These are phyloP conservation scores for Drosophila guanche DNA, from an alignment of 1,140 invertebrate species.

Conservation along the genomic window DNA sequence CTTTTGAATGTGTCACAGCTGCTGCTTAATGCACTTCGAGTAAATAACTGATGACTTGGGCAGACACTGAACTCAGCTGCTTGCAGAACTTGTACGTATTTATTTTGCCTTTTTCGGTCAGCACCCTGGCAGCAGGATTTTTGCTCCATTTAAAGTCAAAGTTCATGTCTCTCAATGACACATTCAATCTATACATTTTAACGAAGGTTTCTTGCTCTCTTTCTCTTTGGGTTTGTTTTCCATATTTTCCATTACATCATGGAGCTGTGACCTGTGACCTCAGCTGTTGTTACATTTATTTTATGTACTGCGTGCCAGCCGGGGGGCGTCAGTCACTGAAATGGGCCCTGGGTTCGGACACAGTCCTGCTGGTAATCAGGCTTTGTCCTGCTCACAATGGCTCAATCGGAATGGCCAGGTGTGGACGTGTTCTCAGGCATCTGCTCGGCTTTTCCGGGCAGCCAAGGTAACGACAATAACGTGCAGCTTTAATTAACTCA, in stretches of 20 bases:
- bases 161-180: constrained; percentile 11
- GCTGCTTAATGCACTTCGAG: constrained; percentile 23
- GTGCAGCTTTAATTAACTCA: constrained; percentile 78
- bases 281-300: constrained; percentile 33
- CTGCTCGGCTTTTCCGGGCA: constrained; percentile 11
- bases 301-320: constrained; percentile 17
- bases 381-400: constrained; percentile 47
- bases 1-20: constrained; percentile 20
- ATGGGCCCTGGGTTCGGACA: not conserved
- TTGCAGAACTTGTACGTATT: not conserved
- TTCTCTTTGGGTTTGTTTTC: constrained; percentile 30
- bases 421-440: constrained; percentile 17
- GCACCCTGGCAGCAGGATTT: not conserved
- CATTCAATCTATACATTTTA: constrained; percentile 23
- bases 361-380: constrained; percentile 37
- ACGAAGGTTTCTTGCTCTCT: constrained; percentile 6
- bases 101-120: not conserved
- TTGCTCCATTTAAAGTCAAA: not conserved
- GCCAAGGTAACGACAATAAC: constrained; percentile 61
- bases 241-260: constrained; percentile 39
- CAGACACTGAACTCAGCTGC: constrained; percentile 21
- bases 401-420: constrained; percentile 43
- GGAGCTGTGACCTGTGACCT: constrained; percentile 26
- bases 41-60: constrained; percentile 15
- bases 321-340: constrained; percentile 4